Evolutionary conservation across 2,113 vertebrate genomes (phyloP).

Genomic region (Campylomormyrus numenius): DNA sequence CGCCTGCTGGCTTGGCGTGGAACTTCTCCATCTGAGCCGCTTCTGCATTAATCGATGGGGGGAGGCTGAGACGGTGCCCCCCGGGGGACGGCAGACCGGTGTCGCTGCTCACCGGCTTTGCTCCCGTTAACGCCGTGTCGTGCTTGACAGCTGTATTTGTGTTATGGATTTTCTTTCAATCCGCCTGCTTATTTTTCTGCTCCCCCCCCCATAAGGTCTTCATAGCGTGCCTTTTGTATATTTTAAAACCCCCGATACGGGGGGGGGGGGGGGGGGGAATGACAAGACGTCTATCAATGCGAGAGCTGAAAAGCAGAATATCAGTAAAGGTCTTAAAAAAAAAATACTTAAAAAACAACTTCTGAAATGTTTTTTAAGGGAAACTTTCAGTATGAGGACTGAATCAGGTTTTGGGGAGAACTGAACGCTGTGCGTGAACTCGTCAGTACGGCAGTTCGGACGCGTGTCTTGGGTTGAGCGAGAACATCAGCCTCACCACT

Average conservation of each 20-base stretch:
- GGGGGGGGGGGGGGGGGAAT: slow-evolving; percentile 54
- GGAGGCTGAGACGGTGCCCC: neutral
- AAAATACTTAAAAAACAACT: slow-evolving; percentile 36
- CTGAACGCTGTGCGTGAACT: slow-evolving; percentile 35
- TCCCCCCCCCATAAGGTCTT: slow-evolving; percentile 33
- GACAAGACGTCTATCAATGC: slow-evolving; percentile 60
- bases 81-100: slow-evolving; percentile 21
- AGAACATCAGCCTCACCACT: neutral
- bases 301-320: slow-evolving; percentile 44
- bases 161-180: slow-evolving; percentile 74
- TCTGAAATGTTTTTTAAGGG: slow-evolving; percentile 52
- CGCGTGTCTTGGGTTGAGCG: slow-evolving; percentile 15
- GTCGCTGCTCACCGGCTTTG: slow-evolving; percentile 38
- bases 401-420: slow-evolving; percentile 12
- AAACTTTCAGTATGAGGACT: slow-evolving; percentile 48
- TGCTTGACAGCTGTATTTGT: slow-evolving; percentile 69
- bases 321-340: slow-evolving; percentile 40
- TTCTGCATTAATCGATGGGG: slow-evolving; percentile 17
- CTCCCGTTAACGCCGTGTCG: slow-evolving; percentile 56
- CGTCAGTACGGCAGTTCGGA: slow-evolving; percentile 22
- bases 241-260: slow-evolving; percentile 58
- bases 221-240: slow-evolving; percentile 34
- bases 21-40: neutral
- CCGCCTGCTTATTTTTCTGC: slow-evolving; percentile 40
- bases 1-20: neutral